These are phyloP conservation scores for Sander lucioperca DNA, from an alignment of 2,113 vertebrate genomes.

Conservation along the genomic window DNA sequence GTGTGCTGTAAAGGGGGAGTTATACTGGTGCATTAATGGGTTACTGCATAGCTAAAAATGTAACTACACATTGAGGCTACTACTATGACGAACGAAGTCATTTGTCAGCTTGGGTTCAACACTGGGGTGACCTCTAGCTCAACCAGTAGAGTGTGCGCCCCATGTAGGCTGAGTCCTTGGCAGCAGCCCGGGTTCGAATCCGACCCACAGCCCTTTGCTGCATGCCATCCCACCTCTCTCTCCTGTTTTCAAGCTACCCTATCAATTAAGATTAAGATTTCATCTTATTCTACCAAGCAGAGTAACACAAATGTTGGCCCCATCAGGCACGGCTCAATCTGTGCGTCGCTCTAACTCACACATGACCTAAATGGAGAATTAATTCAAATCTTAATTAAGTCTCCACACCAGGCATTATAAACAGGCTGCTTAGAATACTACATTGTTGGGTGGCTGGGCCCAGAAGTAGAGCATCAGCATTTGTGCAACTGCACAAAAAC, in stretches of 20 bases:
- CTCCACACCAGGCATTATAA: constrained; percentile 26
- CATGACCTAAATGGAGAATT: constrained; percentile 59
- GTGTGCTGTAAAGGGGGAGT: neutral
- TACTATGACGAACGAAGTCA: neutral
- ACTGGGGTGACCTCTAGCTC: too few relatives aligned
- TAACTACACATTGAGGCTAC: neutral
- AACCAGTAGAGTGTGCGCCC: too few relatives aligned
- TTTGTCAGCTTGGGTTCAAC: too few relatives aligned
- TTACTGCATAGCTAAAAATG: neutral
- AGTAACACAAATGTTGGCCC: constrained; percentile 25
- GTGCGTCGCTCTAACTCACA: constrained; percentile 41
- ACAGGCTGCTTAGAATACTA: constrained; percentile 22
- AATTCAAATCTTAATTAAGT: constrained; percentile 71
- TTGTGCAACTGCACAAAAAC: constrained; percentile 74
- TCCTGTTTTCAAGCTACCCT: too few relatives aligned
- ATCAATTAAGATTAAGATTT: neutral
- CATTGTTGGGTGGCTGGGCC: constrained; percentile 29
- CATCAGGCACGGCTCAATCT: constrained; percentile 27
- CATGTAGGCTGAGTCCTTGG: too few relatives aligned
- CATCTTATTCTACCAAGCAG: constrained; percentile 8
- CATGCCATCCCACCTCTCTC: too few relatives aligned
- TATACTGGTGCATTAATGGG: neutral
- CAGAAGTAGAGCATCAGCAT: constrained; percentile 71
- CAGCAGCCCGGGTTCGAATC: too few relatives aligned
- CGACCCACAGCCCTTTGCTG: too few relatives aligned